phyloP scores from a whole-genome alignment of 2,113 vertebrate genomes.

The Cavia aperea region DNA sequence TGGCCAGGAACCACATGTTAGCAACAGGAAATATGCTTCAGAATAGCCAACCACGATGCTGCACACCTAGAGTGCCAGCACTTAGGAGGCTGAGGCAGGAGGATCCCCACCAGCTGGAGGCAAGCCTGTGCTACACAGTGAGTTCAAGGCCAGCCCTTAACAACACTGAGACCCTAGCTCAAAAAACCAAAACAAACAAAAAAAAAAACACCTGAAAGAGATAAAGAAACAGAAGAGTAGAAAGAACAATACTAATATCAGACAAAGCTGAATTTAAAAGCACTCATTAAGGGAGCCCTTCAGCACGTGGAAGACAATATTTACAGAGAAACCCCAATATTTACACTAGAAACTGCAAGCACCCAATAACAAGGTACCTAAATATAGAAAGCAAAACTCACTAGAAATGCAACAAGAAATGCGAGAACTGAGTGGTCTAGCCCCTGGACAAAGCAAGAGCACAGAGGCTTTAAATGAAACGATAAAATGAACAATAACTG shows the following conservation, averaged over 20 bases:
- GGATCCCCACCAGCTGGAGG: background rate
- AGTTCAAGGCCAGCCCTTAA: background rate
- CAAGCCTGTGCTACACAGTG: background rate
- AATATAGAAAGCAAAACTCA: background rate
- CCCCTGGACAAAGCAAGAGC: background rate
- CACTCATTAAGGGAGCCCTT: background rate
- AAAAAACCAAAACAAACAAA: background rate
- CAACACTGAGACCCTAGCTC: background rate
- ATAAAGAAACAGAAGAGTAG: background rate
- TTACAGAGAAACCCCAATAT: background rate
- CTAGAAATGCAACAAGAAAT: background rate
- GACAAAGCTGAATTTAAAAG: background rate
- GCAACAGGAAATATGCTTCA: background rate
- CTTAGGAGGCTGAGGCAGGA: background rate
- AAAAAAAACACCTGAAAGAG: background rate
- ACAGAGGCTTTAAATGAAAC: background rate
- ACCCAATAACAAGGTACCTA: background rate
- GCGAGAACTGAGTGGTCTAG: too few species aligned
- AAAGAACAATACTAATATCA: background rate
- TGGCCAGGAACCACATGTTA: background rate
- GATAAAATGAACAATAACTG: background rate
- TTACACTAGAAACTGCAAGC: background rate
- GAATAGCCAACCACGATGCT: background rate
- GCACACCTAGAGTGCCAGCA: background rate
- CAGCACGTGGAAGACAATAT: background rate